A percentile compares a stretch with the other conserved stretches of the same genome.
phyloP scores from a whole-genome alignment of 2,888 invertebrate species.

The Xylota sylvarum region DNA sequence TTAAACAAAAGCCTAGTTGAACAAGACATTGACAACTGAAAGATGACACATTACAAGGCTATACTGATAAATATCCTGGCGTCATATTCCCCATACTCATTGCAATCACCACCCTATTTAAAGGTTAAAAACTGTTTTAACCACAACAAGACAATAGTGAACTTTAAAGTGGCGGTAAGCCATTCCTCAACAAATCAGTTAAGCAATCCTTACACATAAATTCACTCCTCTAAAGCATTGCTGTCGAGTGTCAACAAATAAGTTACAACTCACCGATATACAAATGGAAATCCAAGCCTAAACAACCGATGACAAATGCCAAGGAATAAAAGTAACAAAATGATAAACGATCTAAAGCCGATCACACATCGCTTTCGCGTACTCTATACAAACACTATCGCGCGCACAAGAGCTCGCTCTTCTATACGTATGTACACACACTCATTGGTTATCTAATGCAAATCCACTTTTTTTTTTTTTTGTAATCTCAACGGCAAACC shows the following conservation, averaged over 20 bases:
- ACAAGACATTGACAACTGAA: no score
- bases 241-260: slow-evolving; percentile 6
- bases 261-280: slow-evolving; percentile 27
- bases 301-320: slow-evolving; percentile 60
- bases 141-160: neutral
- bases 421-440: slow-evolving; percentile 22
- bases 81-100: no score
- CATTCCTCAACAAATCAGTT: neutral
- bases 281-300: slow-evolving; percentile 27
- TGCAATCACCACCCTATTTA: no score
- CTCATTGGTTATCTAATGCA: slow-evolving; percentile 67
- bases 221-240: neutral
- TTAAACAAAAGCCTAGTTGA: no score
- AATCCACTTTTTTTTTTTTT: slow-evolving; percentile 40
- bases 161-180: neutral
- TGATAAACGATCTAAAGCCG: slow-evolving; percentile 72
- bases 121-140: no score
- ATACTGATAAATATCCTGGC: no score
- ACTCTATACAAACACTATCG: slow-evolving; percentile 26
- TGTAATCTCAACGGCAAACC: slow-evolving; percentile 53
- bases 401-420: neutral
- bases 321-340: slow-evolving; percentile 45
- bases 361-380: slow-evolving; percentile 36
- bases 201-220: neutral
- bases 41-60: no score